These are phyloP conservation scores for Microtus richardsoni DNA, from an alignment of 2,113 vertebrate species.

Conservation along the genomic window DNA sequence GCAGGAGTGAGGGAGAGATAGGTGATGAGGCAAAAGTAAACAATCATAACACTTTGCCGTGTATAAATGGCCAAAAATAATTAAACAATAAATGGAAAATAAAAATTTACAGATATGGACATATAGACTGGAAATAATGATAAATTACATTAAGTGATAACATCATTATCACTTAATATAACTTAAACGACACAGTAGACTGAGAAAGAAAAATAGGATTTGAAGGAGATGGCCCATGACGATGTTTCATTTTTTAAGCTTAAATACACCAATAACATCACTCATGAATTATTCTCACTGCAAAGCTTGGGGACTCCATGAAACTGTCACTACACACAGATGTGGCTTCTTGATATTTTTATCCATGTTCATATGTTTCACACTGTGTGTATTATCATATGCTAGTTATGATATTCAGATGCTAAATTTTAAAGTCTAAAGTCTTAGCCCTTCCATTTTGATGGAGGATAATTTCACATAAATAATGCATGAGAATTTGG, in stretches of 20 bases:
- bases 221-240: neutral
- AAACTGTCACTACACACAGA: neutral
- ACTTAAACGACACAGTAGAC: neutral
- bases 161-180: neutral
- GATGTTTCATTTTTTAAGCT: neutral
- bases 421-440: neutral
- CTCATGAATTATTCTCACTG: neutral
- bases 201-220: neutral
- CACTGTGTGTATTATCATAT: neutral
- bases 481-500: neutral
- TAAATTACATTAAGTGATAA: neutral
- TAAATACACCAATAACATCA: neutral
- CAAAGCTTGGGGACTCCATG: neutral
- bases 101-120: neutral
- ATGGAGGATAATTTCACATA: neutral
- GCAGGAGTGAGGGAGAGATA: neutral
- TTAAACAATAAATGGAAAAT: neutral
- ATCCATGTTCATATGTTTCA: neutral
- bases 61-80: neutral
- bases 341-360: neutral
- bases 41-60: neutral
- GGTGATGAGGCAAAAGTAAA: neutral
- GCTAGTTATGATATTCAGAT: neutral
- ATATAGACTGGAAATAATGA: neutral
- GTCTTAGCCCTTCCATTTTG: neutral